Base-by-base conservation (phyloP, 2,797 vertebrate species). In the Naso thynnoides region DNA sequence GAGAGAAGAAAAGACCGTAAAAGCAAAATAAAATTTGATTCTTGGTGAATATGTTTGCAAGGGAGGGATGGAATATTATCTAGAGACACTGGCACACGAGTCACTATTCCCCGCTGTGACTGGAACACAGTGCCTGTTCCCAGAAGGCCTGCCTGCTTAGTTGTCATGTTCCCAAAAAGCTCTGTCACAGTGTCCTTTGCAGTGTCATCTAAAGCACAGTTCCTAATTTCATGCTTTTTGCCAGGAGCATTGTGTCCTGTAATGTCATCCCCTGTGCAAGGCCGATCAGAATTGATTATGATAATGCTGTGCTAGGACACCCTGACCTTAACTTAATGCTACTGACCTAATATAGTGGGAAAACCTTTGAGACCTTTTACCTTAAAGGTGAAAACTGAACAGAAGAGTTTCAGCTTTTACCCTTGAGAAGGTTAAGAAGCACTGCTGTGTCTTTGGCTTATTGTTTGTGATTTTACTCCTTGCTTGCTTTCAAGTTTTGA, bases 91-190 rank as follows among this genome's bases (percentile, higher is more conserved):
- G 86, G 74, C 77, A 53, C 55, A 38, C 36, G 19, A 68, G 14
- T 53, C 56, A 8, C 54, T 67, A 5, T 64, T 82, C 66, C 89
- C 84, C 64, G 49, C 82, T 86, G 87, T 69, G 87, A 81, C 23
- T 83, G 82, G 79, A 87, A 84, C 79, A 67, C 49, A 56, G 54
- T 23, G 39, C 76, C 0, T 63, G 78, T 78, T 89, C 80, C 87
- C 89, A 86, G 81, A 89, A 87, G 83, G 83, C 73, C 77, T 79
- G 78, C 53, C 76, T 81, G 74, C 69, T 83, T 76, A 50, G 69
- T 78, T 80, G 79, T 80, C 76, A 71, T 73, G 79, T 73, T 81
- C 73, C 86, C 72, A 88, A 76, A 88, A 81, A 80, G 56, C 82
- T 85, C 69, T 58, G 52, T 81, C 79, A 66, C 45, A 11, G 36